phyloP scores from a whole-genome alignment of 2,113 vertebrate genomes.

The Mormyrus lacerda region DNA sequence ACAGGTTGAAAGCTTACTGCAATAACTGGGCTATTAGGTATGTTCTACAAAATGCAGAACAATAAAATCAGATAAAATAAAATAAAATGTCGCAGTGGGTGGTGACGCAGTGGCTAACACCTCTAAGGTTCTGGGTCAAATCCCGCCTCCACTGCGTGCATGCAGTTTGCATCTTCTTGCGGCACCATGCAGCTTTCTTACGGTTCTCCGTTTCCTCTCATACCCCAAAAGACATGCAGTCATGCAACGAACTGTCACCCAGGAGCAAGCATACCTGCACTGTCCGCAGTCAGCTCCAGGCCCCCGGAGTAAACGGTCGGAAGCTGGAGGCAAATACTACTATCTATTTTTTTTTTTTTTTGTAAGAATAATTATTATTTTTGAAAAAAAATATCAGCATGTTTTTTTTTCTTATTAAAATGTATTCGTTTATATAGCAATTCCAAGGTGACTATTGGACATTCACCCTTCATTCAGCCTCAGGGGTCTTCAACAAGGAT shows the following conservation, averaged over 20 bases:
- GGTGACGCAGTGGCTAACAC: not conserved
- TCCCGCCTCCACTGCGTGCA: not conserved
- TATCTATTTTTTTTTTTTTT: not conserved
- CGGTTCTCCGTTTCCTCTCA: not conserved
- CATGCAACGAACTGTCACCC: not conserved
- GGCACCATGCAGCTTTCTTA: not conserved
- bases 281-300: not conserved
- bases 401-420: not conserved
- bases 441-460: not conserved
- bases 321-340: not conserved
- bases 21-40: not conserved
- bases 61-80: not conserved
- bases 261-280: not conserved
- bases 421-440: not conserved
- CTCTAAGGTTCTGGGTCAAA: not conserved
- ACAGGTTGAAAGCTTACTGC: not conserved
- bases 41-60: not conserved
- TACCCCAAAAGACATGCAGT: not conserved
- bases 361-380: not conserved
- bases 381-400: not conserved
- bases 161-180: not conserved
- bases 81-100: not conserved
- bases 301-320: not conserved
- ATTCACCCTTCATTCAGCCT: not conserved
- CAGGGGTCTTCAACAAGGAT: slow-evolving; percentile 57